phyloP scores from a whole-genome alignment of 2,888 invertebrate genomes.

The Chrysodeixis includens region DNA sequence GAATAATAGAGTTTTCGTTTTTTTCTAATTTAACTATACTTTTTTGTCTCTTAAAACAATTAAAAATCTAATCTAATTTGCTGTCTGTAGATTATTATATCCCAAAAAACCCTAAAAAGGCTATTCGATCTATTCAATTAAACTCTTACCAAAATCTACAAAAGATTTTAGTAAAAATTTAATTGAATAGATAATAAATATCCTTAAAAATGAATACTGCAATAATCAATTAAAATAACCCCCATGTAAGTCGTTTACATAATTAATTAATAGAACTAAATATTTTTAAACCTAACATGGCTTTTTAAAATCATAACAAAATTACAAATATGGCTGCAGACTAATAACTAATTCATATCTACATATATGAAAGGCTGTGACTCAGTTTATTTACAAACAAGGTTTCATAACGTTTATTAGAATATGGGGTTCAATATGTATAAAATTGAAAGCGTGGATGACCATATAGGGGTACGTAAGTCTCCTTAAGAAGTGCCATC shows the following conservation, averaged over 20 bases:
- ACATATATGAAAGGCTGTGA: conserved; percentile 15
- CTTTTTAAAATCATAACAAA: neutral
- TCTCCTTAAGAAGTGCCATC: conserved; percentile 29
- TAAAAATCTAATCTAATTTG: no score
- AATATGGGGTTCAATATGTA: conserved; percentile 29
- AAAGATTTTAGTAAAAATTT: no score
- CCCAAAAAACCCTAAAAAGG: no score
- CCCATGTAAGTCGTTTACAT: neutral
- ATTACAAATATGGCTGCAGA: conserved; percentile 15
- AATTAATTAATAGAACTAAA: neutral
- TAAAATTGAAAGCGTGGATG: conserved; percentile 51
- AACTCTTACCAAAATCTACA: no score
- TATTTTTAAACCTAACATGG: neutral
- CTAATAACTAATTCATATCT: conserved; percentile 29
- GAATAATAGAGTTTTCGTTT: no score
- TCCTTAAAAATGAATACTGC: no score
- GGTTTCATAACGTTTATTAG: conserved; percentile 42
- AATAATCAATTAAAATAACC: neutral
- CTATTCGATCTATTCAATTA: no score
- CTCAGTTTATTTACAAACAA: conserved; percentile 22
- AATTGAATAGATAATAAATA: no score
- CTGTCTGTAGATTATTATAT: no score
- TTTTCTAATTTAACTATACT: no score
- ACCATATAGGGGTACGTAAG: conserved; percentile 40
- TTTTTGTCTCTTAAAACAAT: no score